Percentiles rank a stretch among this genome's conserved stretches.
Conservation (phyloP, 2,888 invertebrate species). For the Noctua janthina region DNA sequence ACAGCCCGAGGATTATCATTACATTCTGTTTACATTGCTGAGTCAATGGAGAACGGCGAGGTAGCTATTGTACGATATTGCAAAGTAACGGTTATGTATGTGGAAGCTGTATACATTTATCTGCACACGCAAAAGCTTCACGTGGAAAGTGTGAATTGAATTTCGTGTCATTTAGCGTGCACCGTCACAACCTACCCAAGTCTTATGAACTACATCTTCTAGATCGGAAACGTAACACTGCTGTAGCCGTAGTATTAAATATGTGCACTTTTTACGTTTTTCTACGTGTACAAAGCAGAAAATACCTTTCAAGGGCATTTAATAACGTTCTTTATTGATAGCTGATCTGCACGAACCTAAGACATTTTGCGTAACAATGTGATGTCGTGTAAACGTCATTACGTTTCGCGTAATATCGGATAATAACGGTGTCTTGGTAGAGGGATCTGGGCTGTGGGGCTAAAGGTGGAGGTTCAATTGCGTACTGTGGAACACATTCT, state of each 20-base stretch:
- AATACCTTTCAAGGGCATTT: background rate
- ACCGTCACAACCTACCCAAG: too few species aligned
- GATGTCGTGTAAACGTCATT: conserved; percentile 22
- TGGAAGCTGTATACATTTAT: background rate
- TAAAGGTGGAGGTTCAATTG: conserved; percentile 36
- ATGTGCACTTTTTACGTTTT: background rate
- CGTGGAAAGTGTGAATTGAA: background rate
- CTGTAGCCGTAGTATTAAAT: background rate
- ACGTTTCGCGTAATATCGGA: conserved; percentile 30
- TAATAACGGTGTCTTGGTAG: conserved; percentile 30
- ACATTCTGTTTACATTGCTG: conserved; percentile 52
- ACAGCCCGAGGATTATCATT: conserved; percentile 56
- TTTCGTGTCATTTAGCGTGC: background rate
- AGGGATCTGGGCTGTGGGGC: conserved; percentile 1
- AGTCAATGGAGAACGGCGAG: conserved; percentile 17
- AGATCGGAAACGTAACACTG: background rate
- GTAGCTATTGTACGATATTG: background rate
- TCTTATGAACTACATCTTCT: background rate
- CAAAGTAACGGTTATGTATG: conserved; percentile 5
- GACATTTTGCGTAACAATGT: conserved; percentile 20
- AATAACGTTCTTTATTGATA: background rate
- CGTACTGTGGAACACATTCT: background rate
- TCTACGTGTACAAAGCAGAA: background rate
- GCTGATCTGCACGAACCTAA: background rate
- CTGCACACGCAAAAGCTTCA: background rate